Base-by-base conservation (phyloP, 1,140 invertebrate genomes). In the Heliconius nattereri region DNA sequence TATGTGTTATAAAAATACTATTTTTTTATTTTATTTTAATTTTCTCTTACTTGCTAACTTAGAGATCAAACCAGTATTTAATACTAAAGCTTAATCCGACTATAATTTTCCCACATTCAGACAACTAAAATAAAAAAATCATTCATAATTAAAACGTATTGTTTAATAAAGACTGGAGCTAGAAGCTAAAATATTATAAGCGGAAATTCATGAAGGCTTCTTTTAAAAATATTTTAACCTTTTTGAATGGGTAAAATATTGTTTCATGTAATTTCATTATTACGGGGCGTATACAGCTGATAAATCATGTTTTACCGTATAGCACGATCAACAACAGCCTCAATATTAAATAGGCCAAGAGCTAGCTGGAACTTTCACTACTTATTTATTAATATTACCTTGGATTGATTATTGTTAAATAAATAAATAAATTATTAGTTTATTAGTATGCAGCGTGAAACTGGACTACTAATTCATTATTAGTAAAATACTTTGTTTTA, bases 341-440 rank as follows among this genome's bases (percentile, higher is more conserved):
- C 8, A 20, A 52, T 76, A 76, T 26, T 66, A 76, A 66, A 66
- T 45, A 76, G 74, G 20, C 74, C 29, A 19, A 26, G 57, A 76
- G n/a, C 35, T 66, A 13, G 74, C 19, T 37, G 71, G 8, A 72
- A 72, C n/a, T 37, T 72, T 37, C 1, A 60, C 19, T 52, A 20
- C n/a, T 23, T 23, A 1, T 23, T 23, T 57, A 23, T 52, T 9
- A 45, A 45, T 45, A 45, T 16, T 45, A 16, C 40, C 3, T 45
- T 16, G 13, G 3, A 45, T 45, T 45, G 40, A 45, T 45, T 45
- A 45, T 16, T 45, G 11, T 45, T 45, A 16, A 45, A 16, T 45
- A 45, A 45, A 3, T 45, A 16, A 16, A 45, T 45, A 1, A 45
- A 5, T 45, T 45, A 16, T 45, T 16, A 45, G 13, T 45, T 45